These are phyloP conservation scores for Gnathonemus echidnorhynchus DNA, from an alignment of 2,113 vertebrate species.

Conservation along the genomic window DNA sequence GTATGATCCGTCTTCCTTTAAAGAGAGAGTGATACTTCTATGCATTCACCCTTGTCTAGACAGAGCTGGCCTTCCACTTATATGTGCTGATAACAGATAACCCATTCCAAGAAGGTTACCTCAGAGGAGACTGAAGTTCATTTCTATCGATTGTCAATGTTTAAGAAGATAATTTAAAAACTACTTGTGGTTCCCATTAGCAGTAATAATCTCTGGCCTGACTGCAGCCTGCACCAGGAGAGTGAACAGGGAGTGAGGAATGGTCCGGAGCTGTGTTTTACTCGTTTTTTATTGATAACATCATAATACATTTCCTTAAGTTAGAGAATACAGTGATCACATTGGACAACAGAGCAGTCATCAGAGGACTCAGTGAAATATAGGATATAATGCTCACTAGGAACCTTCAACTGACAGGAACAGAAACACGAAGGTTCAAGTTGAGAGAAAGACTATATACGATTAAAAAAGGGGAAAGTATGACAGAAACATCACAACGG, in stretches of 20 bases:
- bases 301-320: slow-evolving; percentile 61
- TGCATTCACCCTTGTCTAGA: neutral
- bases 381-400: slow-evolving; percentile 50
- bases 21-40: neutral
- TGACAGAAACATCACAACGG: slow-evolving; percentile 30
- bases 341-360: slow-evolving; percentile 59
- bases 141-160: neutral
- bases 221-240: neutral
- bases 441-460: slow-evolving; percentile 43
- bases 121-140: neutral
- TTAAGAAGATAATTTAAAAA: neutral
- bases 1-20: neutral
- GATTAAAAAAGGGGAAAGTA: slow-evolving; percentile 31
- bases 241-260: neutral
- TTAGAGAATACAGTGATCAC: slow-evolving; percentile 60
- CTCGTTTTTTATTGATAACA: slow-evolving; percentile 61
- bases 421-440: slow-evolving; percentile 41
- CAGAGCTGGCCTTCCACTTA: neutral
- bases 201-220: neutral
- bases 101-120: neutral
- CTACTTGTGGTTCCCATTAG: neutral
- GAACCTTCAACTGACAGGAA: slow-evolving; percentile 48
- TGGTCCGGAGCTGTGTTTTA: slow-evolving; percentile 37
- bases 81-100: neutral
- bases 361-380: slow-evolving; percentile 52